Base-by-base conservation (phyloP, 1,140 invertebrate species). In the Hylaeus anthracinus region DNA sequence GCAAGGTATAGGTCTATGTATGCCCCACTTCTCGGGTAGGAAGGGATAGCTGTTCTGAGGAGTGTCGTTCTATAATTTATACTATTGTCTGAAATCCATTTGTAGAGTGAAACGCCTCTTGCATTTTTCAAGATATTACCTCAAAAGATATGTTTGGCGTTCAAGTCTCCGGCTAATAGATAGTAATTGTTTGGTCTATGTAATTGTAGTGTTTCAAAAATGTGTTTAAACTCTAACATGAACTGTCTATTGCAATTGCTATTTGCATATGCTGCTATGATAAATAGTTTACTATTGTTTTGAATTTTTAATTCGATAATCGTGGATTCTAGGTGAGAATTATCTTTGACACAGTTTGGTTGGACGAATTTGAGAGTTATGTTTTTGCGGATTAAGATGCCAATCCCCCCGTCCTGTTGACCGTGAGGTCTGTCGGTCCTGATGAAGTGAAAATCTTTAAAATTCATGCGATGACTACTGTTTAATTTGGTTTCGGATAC, bases 401-500 rank as follows among this genome's bases (percentile, higher is more conserved):
- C n/a, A n/a, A n/a, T n/a, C n/a, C 83, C 87, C 0, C 83, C 85
- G 0, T 67, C 83, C 43, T 45, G 64, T 43, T n/a, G n/a, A n/a
- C n/a, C n/a, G n/a, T n/a, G n/a, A n/a, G 0, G 53, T 77, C 85
- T 79, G n/a, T 86, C 87, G 9, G 74, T 83, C 72, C 85, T 77
- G 0, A 85, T 48, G 0, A 85, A 10, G 1, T 45, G 41, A 39
- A 82, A 88, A 0, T 82, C 58, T 70, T 71, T 48, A 48, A 87
- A 80, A 3, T 1, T 0, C 1, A 85, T 9, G 72, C 77, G 84
- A 12, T 88, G 77, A 8, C 1, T 71, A 10, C 12, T 5, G 5
- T 51, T 66, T 12, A 86, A n/a, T 84, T 86, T 86, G 0, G 85
- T 85, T 73, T 86, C 87, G 14, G 65, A n/a, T 2, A 85, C 1